Evolutionary conservation across 1,140 invertebrate species (phyloP).

Genomic region (Ceratina japonica): DNA sequence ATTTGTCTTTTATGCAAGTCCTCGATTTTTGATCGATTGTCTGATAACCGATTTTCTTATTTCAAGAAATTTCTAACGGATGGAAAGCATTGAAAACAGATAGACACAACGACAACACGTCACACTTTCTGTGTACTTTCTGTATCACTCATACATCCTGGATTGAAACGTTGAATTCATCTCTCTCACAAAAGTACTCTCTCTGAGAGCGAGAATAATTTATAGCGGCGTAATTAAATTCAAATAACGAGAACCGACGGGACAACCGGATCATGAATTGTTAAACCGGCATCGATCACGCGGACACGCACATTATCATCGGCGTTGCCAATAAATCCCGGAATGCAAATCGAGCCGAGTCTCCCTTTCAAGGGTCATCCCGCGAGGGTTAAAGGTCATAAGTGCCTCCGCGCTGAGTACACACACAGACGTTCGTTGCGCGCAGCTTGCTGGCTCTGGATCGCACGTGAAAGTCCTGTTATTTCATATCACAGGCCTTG

Average conservation of each 20-base stretch:
- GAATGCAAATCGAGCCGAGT: constrained; percentile 32
- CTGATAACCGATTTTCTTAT: no score
- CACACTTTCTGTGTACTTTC: no score
- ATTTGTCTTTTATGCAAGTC: no score
- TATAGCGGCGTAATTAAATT: background rate
- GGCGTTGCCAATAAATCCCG: background rate
- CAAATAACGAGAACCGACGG: constrained; percentile 15
- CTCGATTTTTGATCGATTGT: no score
- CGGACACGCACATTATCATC: constrained; percentile 12
- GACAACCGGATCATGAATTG: constrained; percentile 21
- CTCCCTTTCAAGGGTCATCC: constrained; percentile 42
- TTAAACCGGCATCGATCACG: constrained; percentile 27
- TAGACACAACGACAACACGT: no score
- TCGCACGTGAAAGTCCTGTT: constrained; percentile 22
- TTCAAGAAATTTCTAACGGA: no score
- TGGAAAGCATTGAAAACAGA: no score
- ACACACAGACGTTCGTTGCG: constrained; percentile 2
- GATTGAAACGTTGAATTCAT: no score
- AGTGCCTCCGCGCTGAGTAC: constrained; percentile 16
- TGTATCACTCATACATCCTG: no score
- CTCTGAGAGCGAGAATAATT: no score
- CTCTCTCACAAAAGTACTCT: no score
- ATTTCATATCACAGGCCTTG: background rate
- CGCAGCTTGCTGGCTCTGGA: constrained; percentile 3
- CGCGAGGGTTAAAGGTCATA: constrained; percentile 43